Evolutionary conservation across 2,888 invertebrate genomes (phyloP).

Genomic region (Lasioglossum vierecki): DNA sequence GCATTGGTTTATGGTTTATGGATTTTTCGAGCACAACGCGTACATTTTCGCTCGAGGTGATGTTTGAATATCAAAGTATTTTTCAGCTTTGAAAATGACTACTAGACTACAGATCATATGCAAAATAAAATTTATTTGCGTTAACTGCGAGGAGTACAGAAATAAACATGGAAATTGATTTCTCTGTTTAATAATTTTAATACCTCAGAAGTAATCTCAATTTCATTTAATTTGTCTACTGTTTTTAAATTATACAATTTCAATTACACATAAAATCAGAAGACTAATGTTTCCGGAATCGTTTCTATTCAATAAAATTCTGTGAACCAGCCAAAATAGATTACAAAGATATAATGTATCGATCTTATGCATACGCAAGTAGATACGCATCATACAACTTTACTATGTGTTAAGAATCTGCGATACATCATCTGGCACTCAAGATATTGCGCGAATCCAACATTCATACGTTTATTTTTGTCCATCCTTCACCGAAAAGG

Average conservation of each 20-base stretch:
- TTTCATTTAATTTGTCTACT: neutral
- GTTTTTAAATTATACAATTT: neutral
- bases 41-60: neutral
- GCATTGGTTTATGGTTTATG: neutral
- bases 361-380: neutral
- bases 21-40: neutral
- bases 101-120: neutral
- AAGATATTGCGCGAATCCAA: conserved; percentile 7
- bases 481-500: neutral
- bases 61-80: too few species aligned
- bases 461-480: neutral
- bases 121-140: neutral
- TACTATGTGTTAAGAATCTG: conserved; percentile 11
- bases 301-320: neutral
- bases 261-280: neutral
- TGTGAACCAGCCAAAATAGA: neutral
- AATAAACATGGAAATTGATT: neutral
- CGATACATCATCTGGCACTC: conserved; percentile 9
- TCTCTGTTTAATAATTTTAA: neutral
- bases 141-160: neutral
- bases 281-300: neutral
- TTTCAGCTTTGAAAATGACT: neutral
- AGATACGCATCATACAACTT: neutral
- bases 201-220: neutral
- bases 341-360: conserved; percentile 1